Evolutionary conservation across 2,113 vertebrate genomes (phyloP).

Genomic region (Cyrtonyx montezumae): DNA sequence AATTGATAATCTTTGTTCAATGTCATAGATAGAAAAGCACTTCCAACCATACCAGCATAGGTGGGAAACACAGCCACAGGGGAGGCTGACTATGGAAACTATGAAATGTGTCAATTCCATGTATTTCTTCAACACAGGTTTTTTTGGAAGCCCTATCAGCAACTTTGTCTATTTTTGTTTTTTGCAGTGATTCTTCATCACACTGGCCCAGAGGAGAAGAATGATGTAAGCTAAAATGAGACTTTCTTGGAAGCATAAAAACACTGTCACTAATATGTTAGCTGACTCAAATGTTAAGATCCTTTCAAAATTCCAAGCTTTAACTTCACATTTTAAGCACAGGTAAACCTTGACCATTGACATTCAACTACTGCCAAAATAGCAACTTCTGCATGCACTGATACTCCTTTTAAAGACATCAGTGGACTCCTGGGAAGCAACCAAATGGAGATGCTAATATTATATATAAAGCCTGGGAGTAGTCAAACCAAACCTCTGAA

Average conservation of each 20-base stretch:
- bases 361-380: background rate
- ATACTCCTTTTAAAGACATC: background rate
- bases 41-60: background rate
- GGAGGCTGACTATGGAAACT: background rate
- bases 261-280: background rate
- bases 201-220: background rate
- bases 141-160: slow-evolving; percentile 6
- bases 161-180: background rate
- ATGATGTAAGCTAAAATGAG: slow-evolving; percentile 16
- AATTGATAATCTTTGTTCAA: slow-evolving; percentile 20
- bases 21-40: slow-evolving; percentile 5
- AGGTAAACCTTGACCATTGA: background rate
- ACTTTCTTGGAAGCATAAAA: slow-evolving; percentile 18
- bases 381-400: background rate
- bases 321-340: background rate
- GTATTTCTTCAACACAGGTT: background rate
- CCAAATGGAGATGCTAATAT: background rate
- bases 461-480: background rate
- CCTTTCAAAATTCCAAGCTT: background rate
- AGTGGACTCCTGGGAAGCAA: slow-evolving; percentile 3
- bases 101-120: background rate
- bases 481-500: background rate
- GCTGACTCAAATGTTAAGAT: background rate
- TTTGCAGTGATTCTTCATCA: background rate
- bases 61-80: background rate